Evolutionary conservation across 2,888 invertebrate species (phyloP), one percentile per base, ranked within the genome.

Genomic region (Lasiommata megera): DNA sequence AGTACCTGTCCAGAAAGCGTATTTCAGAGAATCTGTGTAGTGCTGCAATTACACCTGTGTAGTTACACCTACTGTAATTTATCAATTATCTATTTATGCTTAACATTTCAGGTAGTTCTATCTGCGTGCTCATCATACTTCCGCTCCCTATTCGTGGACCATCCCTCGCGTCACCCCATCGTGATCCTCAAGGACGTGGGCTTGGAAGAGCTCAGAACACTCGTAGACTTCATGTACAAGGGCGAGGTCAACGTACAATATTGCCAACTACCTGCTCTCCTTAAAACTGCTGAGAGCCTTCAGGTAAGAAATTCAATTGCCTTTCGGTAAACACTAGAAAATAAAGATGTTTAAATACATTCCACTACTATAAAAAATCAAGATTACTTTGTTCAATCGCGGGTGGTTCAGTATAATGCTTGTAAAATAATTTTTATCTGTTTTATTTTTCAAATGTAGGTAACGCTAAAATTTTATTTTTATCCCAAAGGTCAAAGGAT

Each of bases 71-170:
- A n/a, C n/a, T n/a, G n/a, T n/a, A n/a, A n/a, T n/a, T n/a, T n/a
- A n/a, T n/a, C 40, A 14, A 12, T 29, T 29, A 17, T 18, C 11
- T 28, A 31, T 34, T 5, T 37, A 23, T 43, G n/a, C 14, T 8
- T 38, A 14, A 43, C 17, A 36, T 87, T 92, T 29, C 92, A 95
- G 93, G 96, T 97, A 92, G 97, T 98, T 82, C 93, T 98, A 84
- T 97, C 97, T 80, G 97, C 97, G 92, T 97, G 97, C 92, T 97
- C 97, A 80, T 96, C 97, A 79, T 98, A 97, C 93, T 98, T 98
- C 93, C 96, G 96, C 85, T 95, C 96, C 80, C 93, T 97, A 78
- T 97, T 97, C 92, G 94, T 96, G 91, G 96, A 97, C 92, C 97
- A 97, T 86, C 97, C 97, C 73, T 95, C 96, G 87, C 94, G 95